These are phyloP conservation scores for Petaurus breviceps DNA, from an alignment of 2,113 vertebrate species.

Conservation along the genomic window DNA sequence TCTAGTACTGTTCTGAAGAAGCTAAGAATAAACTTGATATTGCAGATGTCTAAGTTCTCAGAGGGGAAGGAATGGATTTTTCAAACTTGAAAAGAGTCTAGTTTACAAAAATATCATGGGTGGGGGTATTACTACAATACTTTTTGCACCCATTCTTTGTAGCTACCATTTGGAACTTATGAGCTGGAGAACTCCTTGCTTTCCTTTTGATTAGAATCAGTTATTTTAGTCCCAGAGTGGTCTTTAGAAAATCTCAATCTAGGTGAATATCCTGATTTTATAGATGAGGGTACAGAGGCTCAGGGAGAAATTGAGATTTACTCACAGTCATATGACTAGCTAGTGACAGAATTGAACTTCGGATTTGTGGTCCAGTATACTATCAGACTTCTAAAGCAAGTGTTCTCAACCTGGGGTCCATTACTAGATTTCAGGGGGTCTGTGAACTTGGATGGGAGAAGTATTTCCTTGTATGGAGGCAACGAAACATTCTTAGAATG, in stretches of 20 bases:
- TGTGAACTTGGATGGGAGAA: background rate
- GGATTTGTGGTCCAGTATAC: background rate
- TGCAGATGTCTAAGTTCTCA: constrained; percentile 29
- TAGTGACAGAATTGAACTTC: background rate
- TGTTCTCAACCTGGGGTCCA: background rate
- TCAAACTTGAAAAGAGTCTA: background rate
- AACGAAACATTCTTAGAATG: background rate
- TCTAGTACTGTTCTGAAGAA: constrained; percentile 44
- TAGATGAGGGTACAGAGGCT: background rate
- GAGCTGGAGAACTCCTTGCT: constrained; percentile 1
- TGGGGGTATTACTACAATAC: background rate
- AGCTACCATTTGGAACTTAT: constrained; percentile 39
- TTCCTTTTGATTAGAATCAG: background rate
- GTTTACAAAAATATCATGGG: background rate
- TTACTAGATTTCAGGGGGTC: background rate
- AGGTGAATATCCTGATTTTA: background rate
- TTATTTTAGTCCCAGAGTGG: background rate
- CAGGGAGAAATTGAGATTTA: background rate
- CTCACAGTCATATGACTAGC: background rate
- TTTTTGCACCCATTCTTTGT: constrained; percentile 32
- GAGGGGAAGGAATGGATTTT: constrained; percentile 20
- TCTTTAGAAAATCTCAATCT: background rate
- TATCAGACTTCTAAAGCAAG: background rate
- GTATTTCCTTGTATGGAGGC: background rate
- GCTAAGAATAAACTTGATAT: constrained; percentile 49